A percentile compares a stretch with the other conserved stretches of the same genome.
phyloP scores from a whole-genome alignment of 2,797 vertebrate species.

The Cossypha dichroa region DNA sequence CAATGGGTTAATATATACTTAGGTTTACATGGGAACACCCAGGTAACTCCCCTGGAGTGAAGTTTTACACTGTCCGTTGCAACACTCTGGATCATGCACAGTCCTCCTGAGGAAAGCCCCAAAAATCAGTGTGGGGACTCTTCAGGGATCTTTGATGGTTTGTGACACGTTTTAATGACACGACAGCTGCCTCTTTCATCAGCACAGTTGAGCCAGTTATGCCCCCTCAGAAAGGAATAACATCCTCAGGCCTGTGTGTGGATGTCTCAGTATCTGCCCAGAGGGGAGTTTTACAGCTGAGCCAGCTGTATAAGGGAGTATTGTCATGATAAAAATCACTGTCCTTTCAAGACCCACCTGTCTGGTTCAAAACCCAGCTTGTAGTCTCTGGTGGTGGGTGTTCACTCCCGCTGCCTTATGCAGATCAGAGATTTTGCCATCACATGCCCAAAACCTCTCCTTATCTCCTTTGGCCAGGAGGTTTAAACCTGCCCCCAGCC shows the following conservation, averaged over 20 bases:
- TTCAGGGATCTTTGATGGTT: not conserved
- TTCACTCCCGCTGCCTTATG: not conserved
- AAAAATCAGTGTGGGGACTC: not conserved
- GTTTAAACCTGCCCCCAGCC: too few relatives aligned
- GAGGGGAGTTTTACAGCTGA: not conserved
- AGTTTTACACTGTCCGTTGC: not conserved
- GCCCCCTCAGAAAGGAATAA: not conserved
- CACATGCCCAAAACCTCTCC: not conserved
- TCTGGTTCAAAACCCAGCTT: not conserved
- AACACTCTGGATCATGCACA: too few relatives aligned
- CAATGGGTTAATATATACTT: rapidly evolving
- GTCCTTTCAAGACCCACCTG: not conserved
- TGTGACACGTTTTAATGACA: rapidly evolving
- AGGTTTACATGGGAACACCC: not conserved
- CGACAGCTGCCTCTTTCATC: not conserved
- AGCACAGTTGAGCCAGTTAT: not conserved
- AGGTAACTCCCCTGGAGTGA: too few relatives aligned
- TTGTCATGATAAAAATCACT: not conserved
- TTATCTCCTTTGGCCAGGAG: not conserved
- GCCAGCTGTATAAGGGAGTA: too few relatives aligned
- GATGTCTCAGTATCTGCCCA: not conserved
- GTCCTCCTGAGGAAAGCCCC: not conserved
- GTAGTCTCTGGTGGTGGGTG: rapidly evolving
- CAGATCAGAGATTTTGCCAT: not conserved
- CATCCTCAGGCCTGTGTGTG: not conserved